phyloP scores from a whole-genome alignment of 2,797 vertebrate genomes.

The Chaenodraco wilsoni region DNA sequence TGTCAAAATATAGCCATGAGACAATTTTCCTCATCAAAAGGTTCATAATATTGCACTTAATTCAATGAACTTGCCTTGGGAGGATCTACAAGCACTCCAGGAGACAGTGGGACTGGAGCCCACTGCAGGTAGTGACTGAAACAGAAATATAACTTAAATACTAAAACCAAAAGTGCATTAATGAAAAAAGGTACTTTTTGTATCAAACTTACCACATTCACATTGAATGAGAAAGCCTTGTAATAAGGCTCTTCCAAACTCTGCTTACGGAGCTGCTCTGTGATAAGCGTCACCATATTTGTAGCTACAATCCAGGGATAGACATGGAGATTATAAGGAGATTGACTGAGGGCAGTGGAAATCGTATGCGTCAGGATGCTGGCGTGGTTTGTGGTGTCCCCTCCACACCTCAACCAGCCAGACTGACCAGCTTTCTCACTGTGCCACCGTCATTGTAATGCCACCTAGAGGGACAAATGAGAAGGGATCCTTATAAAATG shows the following conservation, averaged over 20 bases:
- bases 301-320: slow-evolving; percentile 52
- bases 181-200: not conserved
- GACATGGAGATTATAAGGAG: slow-evolving; percentile 55
- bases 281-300: slow-evolving; percentile 92
- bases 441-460: slow-evolving; percentile 58
- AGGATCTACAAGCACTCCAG: slow-evolving; percentile 67
- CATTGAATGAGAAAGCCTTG: slow-evolving; percentile 85
- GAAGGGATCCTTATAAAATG: slow-evolving; percentile 11
- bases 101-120: slow-evolving; percentile 79
- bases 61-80: slow-evolving; percentile 66
- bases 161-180: not conserved
- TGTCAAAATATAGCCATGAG: slow-evolving; percentile 46
- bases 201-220: slow-evolving; percentile 87
- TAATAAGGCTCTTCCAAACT: slow-evolving; percentile 89
- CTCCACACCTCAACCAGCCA: slow-evolving; percentile 78
- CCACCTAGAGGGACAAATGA: slow-evolving; percentile 53
- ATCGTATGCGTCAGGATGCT: slow-evolving; percentile 61
- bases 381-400: slow-evolving; percentile 76
- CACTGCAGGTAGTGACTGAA: slow-evolving; percentile 76
- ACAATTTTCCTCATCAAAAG: not conserved
- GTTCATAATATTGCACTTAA: not conserved
- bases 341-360: slow-evolving; percentile 48
- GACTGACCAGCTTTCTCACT: slow-evolving; percentile 64
- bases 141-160: slow-evolving; percentile 30
- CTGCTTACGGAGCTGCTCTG: slow-evolving; percentile 90